Evolutionary conservation across 1,140 invertebrate species (phyloP), one percentile per base, ranked within the genome.

Genomic region (Tenebrio molitor): DNA sequence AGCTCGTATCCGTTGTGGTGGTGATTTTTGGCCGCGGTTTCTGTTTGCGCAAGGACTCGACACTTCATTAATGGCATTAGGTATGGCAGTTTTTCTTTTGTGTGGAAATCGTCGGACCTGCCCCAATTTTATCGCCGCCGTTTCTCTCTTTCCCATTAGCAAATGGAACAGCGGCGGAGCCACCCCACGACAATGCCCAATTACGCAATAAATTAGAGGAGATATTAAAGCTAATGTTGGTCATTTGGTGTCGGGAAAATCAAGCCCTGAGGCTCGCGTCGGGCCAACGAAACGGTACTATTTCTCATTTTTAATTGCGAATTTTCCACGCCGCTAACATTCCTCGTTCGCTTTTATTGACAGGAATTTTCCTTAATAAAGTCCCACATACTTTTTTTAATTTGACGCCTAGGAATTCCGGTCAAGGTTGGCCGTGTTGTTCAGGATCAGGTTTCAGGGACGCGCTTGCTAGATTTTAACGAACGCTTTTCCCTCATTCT

Each of bases 211-310:
- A 89, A 77, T 85, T 93, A 74, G 91, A 94, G 81, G 91, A 93
- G 80, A 86, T 93, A 64, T 86, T 93, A 75, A 92, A 92, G 82
- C 86, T 91, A 73, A 93, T 93, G 92, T 86, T 93, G 66, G 84
- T 91, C 73, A 88, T 93, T n/a, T 93, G 92, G 92, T 92, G 91
- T 81, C 88, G 88, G 74, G 91, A 93, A 80, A 88, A 88, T 75
- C 87, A 91, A 81, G 90, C 90, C 14, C 86, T 92, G 74, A 88
- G 86, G 72, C 83, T 87, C 74, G 83, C 89, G 42, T 86, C 86
- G 78, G 74, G 84, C 33, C 86, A 87, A 82, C 82, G 83, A 69
- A 85, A 85, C 81, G 89, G 88, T 89, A 89, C 17, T 67, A 3
- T 39, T 39, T 5, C 5, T 12, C 36, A n/a, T 33, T 33, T 33